A percentile compares a stretch with the other conserved stretches of the same genome.
phyloP scores from a whole-genome alignment of 1,140 invertebrate species.

The Gryllus bimaculatus region DNA sequence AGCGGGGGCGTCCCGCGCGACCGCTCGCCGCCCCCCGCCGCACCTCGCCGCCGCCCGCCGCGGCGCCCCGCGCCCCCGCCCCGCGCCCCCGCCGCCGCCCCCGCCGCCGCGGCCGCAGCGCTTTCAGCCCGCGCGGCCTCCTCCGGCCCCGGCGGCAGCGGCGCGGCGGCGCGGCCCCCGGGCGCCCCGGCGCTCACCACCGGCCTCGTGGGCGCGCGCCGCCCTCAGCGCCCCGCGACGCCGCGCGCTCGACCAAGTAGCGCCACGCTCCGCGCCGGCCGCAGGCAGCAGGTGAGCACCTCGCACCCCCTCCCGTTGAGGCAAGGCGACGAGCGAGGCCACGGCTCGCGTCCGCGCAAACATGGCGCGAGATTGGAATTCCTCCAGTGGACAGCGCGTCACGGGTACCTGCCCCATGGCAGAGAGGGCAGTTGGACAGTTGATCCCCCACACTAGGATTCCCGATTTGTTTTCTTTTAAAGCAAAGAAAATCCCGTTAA shows the following conservation, averaged over 20 bases:
- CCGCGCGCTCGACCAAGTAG: slow-evolving; percentile 54
- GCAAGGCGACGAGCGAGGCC: no score
- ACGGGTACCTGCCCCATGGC: no score
- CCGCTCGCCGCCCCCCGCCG: slow-evolving; percentile 58
- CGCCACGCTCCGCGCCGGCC: slow-evolving; percentile 64
- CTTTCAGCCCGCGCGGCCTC: neutral
- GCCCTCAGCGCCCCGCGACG: slow-evolving; percentile 36
- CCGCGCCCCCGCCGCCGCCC: slow-evolving; percentile 30
- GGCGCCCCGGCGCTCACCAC: neutral
- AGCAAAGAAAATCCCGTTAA: no score
- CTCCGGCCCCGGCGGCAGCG: neutral
- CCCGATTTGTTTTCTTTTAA: no score
- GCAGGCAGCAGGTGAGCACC: slow-evolving; percentile 27
- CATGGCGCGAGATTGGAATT: no score
- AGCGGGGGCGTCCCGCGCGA: no score
- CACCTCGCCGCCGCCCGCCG: no score
- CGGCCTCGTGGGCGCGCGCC: neutral
- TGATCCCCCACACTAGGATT: no score
- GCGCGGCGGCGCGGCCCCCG: neutral
- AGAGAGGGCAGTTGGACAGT: no score
- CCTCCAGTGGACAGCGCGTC: no score
- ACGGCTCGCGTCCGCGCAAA: no score
- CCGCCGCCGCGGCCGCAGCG: neutral
- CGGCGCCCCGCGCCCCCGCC: slow-evolving; percentile 31
- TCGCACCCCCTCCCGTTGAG: no score